A percentile compares a stretch with the other conserved stretches of the same genome.
Conservation (phyloP, 2,888 invertebrate species). For the Busseola fusca region DNA sequence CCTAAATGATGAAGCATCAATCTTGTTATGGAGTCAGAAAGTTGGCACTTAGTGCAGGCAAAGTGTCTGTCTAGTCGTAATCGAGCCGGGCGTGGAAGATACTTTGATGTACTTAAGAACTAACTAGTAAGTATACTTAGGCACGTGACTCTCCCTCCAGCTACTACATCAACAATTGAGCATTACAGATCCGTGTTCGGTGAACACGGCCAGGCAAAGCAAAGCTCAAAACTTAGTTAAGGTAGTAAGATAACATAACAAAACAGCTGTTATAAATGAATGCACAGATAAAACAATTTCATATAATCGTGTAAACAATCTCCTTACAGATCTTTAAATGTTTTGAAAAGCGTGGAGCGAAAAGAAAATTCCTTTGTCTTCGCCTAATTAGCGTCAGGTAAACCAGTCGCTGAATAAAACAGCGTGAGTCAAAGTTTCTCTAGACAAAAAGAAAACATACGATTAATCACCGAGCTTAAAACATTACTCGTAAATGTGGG, state of each 20-base stretch:
- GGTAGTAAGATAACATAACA: conserved; percentile 14
- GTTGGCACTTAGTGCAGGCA: conserved; percentile 32
- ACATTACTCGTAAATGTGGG: conserved; percentile 25
- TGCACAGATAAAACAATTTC: conserved; percentile 23
- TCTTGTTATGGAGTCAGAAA: conserved; percentile 30
- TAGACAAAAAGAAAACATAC: conserved; percentile 25
- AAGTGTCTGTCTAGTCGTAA: conserved; percentile 40
- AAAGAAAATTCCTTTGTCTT: conserved; percentile 51
- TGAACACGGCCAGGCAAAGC: background rate
- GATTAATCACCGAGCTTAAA: conserved; percentile 32
- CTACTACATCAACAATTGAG: background rate
- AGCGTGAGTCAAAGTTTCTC: conserved; percentile 31
- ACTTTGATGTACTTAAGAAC: conserved; percentile 23
- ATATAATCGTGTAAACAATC: conserved; percentile 17
- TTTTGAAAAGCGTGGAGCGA: conserved; percentile 25
- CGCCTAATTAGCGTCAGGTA: conserved; percentile 46
- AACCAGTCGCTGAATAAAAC: conserved; percentile 33
- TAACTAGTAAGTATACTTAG: conserved; percentile 25
- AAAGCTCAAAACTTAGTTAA: conserved; percentile 22
- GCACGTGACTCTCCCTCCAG: background rate
- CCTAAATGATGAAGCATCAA: conserved; percentile 25
- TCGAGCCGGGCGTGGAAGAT: conserved; percentile 26
- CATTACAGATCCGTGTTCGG: background rate
- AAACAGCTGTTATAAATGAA: conserved; percentile 14
- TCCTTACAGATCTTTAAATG: conserved; percentile 20